Conservation (phyloP, 1,140 invertebrate genomes). For the Trichogramma pretiosum region DNA sequence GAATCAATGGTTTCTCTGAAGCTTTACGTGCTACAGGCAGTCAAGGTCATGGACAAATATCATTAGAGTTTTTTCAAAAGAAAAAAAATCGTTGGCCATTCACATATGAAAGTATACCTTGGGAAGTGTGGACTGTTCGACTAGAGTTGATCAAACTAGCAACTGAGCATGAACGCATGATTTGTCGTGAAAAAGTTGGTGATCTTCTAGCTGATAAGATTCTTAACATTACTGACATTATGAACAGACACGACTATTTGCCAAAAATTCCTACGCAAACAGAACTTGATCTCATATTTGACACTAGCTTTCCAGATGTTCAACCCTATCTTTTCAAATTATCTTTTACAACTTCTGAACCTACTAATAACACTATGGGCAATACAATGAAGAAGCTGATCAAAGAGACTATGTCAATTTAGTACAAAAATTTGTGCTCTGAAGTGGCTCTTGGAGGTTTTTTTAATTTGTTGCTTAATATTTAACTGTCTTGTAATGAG, state of each 20-base stretch:
- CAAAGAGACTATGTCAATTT: slow-evolving; percentile 54
- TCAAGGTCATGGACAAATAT: slow-evolving; percentile 73
- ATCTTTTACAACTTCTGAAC: slow-evolving; percentile 65
- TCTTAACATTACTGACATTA: slow-evolving; percentile 85
- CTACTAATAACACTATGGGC: slow-evolving; percentile 63
- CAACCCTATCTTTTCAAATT: slow-evolving; percentile 93
- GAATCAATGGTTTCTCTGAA: slow-evolving; percentile 80
- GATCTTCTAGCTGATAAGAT: slow-evolving; percentile 89
- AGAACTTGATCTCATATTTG: slow-evolving; percentile 89
- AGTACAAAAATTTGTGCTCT: slow-evolving; percentile 20
- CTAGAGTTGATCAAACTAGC: slow-evolving; percentile 77
- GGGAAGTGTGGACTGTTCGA: slow-evolving; percentile 95
- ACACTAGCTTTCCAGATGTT: slow-evolving; percentile 82
- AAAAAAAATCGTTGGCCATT: slow-evolving; percentile 84
- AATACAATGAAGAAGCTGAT: slow-evolving; percentile 85
- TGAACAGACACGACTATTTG: slow-evolving; percentile 90
- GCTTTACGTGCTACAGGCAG: slow-evolving; percentile 67
- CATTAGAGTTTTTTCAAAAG: slow-evolving; percentile 90
- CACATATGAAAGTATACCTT: slow-evolving; percentile 80
- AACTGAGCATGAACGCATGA: slow-evolving; percentile 81
- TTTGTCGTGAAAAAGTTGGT: slow-evolving; percentile 80
- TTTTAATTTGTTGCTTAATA: slow-evolving; percentile 1
- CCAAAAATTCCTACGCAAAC: slow-evolving; percentile 90
- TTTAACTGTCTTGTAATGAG: slow-evolving; percentile 1
- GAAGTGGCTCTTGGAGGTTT: background rate